phyloP scores from a whole-genome alignment of 2,797 vertebrate genomes.

The Parotocinclus haroldoi region DNA sequence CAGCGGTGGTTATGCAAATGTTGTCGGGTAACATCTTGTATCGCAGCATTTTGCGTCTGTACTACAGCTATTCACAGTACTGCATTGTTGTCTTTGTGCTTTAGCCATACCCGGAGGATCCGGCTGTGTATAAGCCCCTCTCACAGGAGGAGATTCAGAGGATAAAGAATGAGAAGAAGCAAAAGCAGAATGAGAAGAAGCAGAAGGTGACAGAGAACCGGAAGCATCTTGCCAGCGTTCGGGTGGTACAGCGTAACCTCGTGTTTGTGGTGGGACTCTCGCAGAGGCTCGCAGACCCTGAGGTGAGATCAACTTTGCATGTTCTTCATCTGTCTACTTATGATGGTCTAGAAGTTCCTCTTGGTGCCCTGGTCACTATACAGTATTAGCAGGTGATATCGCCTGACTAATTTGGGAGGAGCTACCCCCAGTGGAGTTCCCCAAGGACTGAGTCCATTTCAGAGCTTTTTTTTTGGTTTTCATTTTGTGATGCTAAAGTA shows the following conservation, averaged over 20 bases:
- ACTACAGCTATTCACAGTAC: too few species aligned
- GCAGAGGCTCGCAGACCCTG: constrained; percentile 93
- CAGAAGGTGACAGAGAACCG: constrained; percentile 99
- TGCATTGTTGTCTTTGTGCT: constrained; percentile 1
- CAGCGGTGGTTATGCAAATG: too few species aligned
- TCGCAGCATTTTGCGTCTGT: too few species aligned
- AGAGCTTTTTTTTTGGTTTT: too few species aligned
- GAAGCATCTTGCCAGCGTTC: constrained; percentile 96
- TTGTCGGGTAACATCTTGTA: too few species aligned
- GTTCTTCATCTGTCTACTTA: neutral
- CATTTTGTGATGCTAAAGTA: too few species aligned
- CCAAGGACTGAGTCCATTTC: too few species aligned
- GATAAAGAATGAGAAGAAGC: constrained; percentile 99
- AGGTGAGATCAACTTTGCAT: constrained; percentile 70
- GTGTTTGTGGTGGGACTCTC: constrained; percentile 98
- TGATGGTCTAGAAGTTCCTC: too few species aligned
- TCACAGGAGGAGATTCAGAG: constrained; percentile 99
- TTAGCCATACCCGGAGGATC: constrained; percentile 98
- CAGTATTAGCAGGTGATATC: too few species aligned
- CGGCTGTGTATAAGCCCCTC: constrained; percentile 98
- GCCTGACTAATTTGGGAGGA: too few species aligned
- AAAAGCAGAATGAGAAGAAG: constrained; percentile 98
- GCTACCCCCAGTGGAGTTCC: too few species aligned
- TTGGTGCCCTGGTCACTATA: too few species aligned
- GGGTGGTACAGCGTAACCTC: constrained; percentile 97